Conservation (phyloP, 2,113 vertebrate genomes). For the Typhlomys cinereus region DNA sequence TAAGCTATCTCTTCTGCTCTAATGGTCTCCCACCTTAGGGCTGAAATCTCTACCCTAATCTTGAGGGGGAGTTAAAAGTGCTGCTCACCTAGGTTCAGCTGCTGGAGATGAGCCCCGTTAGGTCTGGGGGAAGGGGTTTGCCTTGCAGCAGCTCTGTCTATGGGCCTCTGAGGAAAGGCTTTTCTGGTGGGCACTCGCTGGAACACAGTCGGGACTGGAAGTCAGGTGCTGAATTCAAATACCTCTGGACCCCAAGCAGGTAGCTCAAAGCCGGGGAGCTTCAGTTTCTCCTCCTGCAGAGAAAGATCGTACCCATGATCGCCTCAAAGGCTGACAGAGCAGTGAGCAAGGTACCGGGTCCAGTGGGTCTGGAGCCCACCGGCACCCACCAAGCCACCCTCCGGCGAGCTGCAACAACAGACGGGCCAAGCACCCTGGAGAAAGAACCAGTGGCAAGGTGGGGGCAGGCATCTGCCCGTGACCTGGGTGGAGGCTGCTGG, state of each 20-base stretch:
- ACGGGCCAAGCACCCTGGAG: neutral
- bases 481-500: constrained; percentile 1
- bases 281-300: neutral
- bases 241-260: neutral
- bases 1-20: no score
- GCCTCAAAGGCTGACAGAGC: neutral
- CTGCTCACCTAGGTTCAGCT: neutral
- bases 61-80: no score
- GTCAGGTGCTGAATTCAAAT: neutral
- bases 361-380: neutral
- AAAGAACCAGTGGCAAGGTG: neutral
- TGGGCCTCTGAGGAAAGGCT: neutral
- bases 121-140: neutral
- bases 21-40: no score
- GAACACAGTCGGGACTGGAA: neutral
- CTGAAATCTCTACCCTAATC: no score
- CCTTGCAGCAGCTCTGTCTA: fast-evolving
- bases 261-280: neutral
- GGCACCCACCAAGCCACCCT: neutral
- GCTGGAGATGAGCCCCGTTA: neutral
- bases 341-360: neutral
- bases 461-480: neutral
- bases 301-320: no score
- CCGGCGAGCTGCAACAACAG: neutral
- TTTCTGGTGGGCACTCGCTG: neutral